Percentiles rank a stretch among this genome's conserved stretches.
Evolutionary conservation across 1,140 invertebrate genomes (phyloP).

Genomic region (Leptinotarsa lineolata): DNA sequence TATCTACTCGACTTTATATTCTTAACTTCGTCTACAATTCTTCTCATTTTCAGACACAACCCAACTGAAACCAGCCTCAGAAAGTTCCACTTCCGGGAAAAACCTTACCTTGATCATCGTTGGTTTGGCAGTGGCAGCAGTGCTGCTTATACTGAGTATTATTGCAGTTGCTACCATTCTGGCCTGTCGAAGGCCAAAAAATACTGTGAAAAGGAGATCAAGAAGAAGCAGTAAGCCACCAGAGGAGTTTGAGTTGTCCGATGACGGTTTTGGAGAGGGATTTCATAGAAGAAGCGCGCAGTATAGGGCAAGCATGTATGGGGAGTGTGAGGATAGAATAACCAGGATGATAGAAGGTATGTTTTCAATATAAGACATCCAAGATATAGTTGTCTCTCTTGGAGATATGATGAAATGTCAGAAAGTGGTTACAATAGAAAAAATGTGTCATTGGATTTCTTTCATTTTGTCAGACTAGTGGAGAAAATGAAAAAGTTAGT

Average conservation of each 20-base stretch:
- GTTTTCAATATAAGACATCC: neutral
- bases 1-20: no score
- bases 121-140: conserved; percentile 44
- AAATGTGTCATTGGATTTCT: no score
- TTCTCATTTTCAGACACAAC: conserved; percentile 18
- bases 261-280: conserved; percentile 53
- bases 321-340: conserved; percentile 49
- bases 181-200: conserved; percentile 44
- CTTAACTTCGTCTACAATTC: no score
- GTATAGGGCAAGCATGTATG: conserved; percentile 54
- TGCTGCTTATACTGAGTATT: conserved; percentile 50
- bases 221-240: conserved; percentile 46
- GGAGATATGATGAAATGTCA: no score
- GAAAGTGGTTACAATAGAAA: no score
- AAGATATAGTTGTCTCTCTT: neutral
- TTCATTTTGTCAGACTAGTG: no score
- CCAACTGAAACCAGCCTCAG: conserved; percentile 22
- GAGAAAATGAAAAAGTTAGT: no score
- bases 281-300: conserved; percentile 53
- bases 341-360: conserved; percentile 46
- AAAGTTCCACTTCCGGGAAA: conserved; percentile 14
- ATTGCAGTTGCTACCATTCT: conserved; percentile 45
- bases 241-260: conserved; percentile 52
- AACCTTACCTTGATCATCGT: conserved; percentile 50
- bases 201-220: conserved; percentile 25